Percentiles rank a stretch among this genome's conserved stretches.
Evolutionary conservation across 2,113 vertebrate species (phyloP).

Genomic region (Monarcha castaneiventris): DNA sequence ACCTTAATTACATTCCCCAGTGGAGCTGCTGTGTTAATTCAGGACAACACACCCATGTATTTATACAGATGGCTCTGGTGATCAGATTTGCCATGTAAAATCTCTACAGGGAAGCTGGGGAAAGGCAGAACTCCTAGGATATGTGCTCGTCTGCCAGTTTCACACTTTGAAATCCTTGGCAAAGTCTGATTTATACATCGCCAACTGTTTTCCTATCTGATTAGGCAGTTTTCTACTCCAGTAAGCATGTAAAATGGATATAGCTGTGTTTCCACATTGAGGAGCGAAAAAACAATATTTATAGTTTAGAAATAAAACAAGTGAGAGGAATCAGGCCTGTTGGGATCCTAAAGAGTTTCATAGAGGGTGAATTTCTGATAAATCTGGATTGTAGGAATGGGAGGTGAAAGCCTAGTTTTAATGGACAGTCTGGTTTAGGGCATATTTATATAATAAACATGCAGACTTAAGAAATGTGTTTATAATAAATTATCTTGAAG

Average conservation of each 20-base stretch:
- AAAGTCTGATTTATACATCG: conserved; percentile 76
- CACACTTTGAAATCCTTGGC: conserved; percentile 78
- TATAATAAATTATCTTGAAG: conserved; percentile 65
- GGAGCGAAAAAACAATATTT: conserved; percentile 81
- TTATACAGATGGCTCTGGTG: conserved; percentile 77
- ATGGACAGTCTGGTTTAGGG: conserved; percentile 19
- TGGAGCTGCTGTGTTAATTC: conserved; percentile 67
- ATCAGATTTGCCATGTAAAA: conserved; percentile 64
- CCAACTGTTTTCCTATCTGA: conserved; percentile 84
- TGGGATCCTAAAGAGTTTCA: conserved; percentile 71
- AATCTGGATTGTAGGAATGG: conserved; percentile 23
- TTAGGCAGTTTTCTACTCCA: conserved; percentile 82
- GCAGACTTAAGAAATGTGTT: conserved; percentile 30
- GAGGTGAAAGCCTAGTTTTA: conserved; percentile 49
- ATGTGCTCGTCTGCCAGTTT: conserved; percentile 67
- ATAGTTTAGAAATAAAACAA: conserved; percentile 81
- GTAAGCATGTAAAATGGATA: conserved; percentile 77
- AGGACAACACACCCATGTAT: conserved; percentile 71
- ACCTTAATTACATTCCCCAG: conserved; percentile 58
- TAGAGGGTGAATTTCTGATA: conserved; percentile 66
- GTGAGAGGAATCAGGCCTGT: conserved; percentile 59
- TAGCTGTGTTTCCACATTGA: conserved; percentile 74
- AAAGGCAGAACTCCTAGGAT: conserved; percentile 70
- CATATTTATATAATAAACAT: conserved; percentile 71
- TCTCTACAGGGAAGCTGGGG: conserved; percentile 69